Base-by-base conservation (phyloP, 2,113 vertebrate genomes). In the Salminus brasiliensis region DNA sequence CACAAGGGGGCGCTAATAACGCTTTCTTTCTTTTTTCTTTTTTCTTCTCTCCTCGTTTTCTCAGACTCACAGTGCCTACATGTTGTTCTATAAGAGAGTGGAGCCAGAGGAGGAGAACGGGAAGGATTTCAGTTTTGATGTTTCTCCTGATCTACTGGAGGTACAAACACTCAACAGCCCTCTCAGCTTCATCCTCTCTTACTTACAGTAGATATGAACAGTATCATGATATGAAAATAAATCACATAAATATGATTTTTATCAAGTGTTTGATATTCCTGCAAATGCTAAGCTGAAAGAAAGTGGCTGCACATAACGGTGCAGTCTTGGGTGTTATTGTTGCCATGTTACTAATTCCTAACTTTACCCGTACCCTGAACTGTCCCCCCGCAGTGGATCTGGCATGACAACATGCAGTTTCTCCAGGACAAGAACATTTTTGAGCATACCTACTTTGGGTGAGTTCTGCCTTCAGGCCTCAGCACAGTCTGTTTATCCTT, bases 331-430 rank as follows among this genome's bases (percentile, higher is more conserved):
- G n/a, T 27, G 2, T 21, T 0, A 23, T 1, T 0, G 0, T 1
- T 2, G 0, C 36, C 21, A 16, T 1, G 43, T 15, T 32, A 25
- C 36, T 1, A 15, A 23, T 10, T 21, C 30, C 4, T 74, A 25
- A 13, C 62, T 60, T 11, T 52, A 5, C 5, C 34, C 8, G 34
- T 36, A 4, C 8, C 34, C 8, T 36, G 8, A 7, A 36, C 3
- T 4, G 8, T 90, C 65, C 62, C 84, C 84, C 89, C 85, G 0
- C 88, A 99, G 98, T 99, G 98, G 98, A 99, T 99, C 87, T 99
- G 98, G 98, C 98, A 99, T 82, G 98, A 99, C 92, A 99, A 99
- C 88, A 99, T 99, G 98, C 98, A 99, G 92, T 99, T 99, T 87
- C 96, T 99, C 83, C 98, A 99, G 93, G 98, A 99, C 87, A 99